A percentile compares a stretch with the other conserved stretches of the same genome.
Conservation (phyloP, 2,888 invertebrate species). For the Ormyrus thymus region DNA sequence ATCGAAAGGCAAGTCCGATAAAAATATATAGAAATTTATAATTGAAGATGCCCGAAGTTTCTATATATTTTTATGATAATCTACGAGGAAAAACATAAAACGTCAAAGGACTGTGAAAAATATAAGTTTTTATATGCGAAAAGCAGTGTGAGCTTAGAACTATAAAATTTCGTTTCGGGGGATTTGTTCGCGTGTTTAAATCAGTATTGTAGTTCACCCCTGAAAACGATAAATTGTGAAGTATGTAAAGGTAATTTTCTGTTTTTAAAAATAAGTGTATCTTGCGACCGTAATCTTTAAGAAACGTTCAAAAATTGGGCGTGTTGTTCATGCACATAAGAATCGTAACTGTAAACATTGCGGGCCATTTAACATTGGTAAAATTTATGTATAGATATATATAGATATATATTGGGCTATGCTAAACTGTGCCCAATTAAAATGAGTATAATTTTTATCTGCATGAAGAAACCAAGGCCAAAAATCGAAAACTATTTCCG, state of each 20-base stretch:
- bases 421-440: no score
- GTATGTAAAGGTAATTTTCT: neutral
- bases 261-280: constrained; percentile 15
- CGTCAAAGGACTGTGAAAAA: constrained; percentile 32
- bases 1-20: neutral
- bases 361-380: no score
- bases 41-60: neutral
- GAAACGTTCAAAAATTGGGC: neutral
- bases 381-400: no score
- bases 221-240: neutral
- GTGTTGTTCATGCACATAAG: no score
- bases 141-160: constrained; percentile 14
- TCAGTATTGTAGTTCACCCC: constrained; percentile 2
- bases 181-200: neutral
- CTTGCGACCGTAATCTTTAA: constrained; percentile 8
- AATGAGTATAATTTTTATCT: no score
- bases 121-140: constrained; percentile 34
- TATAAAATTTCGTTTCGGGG: neutral
- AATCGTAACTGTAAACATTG: no score
- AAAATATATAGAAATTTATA: constrained; percentile 31
- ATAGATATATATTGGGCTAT: no score
- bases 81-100: constrained; percentile 6
- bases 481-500: neutral
- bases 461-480: no score
- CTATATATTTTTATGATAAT: constrained; percentile 34